Evolutionary conservation across 1,140 invertebrate genomes (phyloP).

Genomic region (Euwallacea fornicatus): DNA sequence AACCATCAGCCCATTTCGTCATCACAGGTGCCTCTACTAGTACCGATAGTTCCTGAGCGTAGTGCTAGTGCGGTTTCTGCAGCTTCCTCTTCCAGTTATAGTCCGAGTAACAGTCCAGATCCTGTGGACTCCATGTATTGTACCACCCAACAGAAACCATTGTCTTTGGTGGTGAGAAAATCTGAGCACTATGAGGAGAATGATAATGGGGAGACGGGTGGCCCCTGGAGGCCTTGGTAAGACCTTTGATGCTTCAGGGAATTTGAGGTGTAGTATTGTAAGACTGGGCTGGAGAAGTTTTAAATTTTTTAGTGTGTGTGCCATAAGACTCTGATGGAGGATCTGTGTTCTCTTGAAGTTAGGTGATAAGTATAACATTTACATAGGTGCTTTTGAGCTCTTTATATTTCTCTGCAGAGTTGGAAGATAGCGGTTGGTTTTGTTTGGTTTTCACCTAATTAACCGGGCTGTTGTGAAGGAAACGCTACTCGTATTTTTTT

Average conservation of each 20-base stretch:
- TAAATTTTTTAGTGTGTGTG: constrained; percentile 4
- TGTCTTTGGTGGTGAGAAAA: constrained; percentile 70
- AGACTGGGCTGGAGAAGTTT: background rate
- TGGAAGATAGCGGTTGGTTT: too few relatives aligned
- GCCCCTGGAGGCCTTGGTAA: constrained; percentile 64
- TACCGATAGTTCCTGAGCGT: constrained; percentile 71
- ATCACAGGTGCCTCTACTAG: constrained; percentile 65
- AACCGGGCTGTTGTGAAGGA: too few relatives aligned
- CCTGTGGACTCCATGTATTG: constrained; percentile 53
- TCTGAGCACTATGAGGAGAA: constrained; percentile 56
- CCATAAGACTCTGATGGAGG: constrained; percentile 1
- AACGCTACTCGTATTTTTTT: too few relatives aligned
- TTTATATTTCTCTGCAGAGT: too few relatives aligned
- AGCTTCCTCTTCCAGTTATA: constrained; percentile 56
- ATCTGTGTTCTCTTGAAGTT: constrained; percentile 7
- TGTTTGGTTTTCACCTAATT: too few relatives aligned
- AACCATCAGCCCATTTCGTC: constrained; percentile 52
- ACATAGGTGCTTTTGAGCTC: too few relatives aligned
- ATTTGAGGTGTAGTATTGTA: background rate
- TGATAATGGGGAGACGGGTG: constrained; percentile 61
- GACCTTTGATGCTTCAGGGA: constrained; percentile 3
- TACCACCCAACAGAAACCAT: constrained; percentile 60
- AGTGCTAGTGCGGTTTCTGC: constrained; percentile 68
- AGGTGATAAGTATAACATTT: background rate
- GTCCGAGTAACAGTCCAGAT: constrained; percentile 51